Percentiles rank a stretch among this genome's conserved stretches.
Evolutionary conservation across 2,888 invertebrate genomes (phyloP).

Genomic region (Orchestes rusci): DNA sequence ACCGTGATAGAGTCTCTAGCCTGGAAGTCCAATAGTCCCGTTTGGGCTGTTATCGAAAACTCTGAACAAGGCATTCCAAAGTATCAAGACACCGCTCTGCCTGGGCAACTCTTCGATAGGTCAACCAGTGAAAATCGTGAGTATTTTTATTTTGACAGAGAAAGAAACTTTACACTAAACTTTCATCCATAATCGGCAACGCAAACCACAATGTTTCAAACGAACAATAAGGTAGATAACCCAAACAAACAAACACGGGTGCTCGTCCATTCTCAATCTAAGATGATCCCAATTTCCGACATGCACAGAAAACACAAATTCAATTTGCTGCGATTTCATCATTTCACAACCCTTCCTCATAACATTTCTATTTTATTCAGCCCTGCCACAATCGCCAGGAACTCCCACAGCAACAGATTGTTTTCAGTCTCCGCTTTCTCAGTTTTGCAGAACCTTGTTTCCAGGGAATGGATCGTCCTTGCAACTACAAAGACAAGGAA

Average conservation of each 20-base stretch:
- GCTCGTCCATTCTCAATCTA: no score
- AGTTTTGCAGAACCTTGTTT: constrained; percentile 37
- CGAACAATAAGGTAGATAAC: no score
- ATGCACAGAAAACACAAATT: no score
- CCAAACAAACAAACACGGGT: no score
- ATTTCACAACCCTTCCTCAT: neutral
- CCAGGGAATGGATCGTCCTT: constrained; percentile 43
- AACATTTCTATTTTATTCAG: neutral
- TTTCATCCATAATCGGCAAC: no score
- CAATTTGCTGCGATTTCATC: no score
- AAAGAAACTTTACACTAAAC: no score
- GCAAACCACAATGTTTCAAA: no score
- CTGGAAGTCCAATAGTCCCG: constrained; percentile 79
- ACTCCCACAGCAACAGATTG: constrained; percentile 52
- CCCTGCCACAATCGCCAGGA: constrained; percentile 48
- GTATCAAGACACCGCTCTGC: constrained; percentile 68
- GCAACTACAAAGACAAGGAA: constrained; percentile 19
- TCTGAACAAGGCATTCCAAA: constrained; percentile 60
- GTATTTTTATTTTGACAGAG: constrained; percentile 3
- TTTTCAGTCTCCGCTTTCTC: constrained; percentile 58
- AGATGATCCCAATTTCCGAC: no score
- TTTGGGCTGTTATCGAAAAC: constrained; percentile 73
- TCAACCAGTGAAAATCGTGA: constrained; percentile 13
- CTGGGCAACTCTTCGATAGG: constrained; percentile 43
- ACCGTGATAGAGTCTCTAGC: constrained; percentile 84